Percentiles rank a stretch among this genome's conserved stretches.
Conservation (phyloP, 2,113 vertebrate genomes). For the Macroglossus sobrinus region DNA sequence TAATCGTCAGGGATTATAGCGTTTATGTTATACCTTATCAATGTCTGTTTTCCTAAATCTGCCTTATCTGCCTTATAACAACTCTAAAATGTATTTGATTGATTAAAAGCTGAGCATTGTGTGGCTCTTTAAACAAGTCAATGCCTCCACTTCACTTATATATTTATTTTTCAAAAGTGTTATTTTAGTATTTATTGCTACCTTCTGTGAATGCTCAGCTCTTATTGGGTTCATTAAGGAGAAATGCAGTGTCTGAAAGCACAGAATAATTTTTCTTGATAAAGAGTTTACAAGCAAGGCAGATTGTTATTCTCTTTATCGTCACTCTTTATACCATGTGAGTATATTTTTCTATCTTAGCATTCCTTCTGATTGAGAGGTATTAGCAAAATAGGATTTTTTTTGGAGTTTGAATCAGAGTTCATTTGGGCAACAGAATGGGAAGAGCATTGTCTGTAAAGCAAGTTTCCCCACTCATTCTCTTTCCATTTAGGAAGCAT, state of each 20-base stretch:
- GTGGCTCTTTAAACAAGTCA: slow-evolving; percentile 53
- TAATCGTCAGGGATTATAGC: neutral
- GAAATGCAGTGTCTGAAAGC: slow-evolving; percentile 55
- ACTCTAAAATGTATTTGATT: slow-evolving; percentile 39
- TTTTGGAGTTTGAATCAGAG: slow-evolving; percentile 42
- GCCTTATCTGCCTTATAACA: neutral
- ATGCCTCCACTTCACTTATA: slow-evolving; percentile 35
- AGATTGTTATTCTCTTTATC: slow-evolving; percentile 45
- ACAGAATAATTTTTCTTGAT: slow-evolving; percentile 56
- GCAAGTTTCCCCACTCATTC: neutral
- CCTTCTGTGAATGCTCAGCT: slow-evolving; percentile 64
- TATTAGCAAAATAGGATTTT: slow-evolving; percentile 1
- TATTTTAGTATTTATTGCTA: slow-evolving; percentile 77
- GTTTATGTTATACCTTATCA: slow-evolving; percentile 14
- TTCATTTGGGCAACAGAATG: slow-evolving; percentile 36
- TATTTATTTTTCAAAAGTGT: slow-evolving; percentile 76
- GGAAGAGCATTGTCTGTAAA: neutral
- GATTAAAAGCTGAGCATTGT: slow-evolving; percentile 45
- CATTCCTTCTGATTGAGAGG: slow-evolving; percentile 41
- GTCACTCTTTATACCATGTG: slow-evolving; percentile 35
- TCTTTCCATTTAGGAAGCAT: neutral
- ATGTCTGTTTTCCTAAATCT: slow-evolving; percentile 42
- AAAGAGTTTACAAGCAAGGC: slow-evolving; percentile 66
- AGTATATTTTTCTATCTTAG: slow-evolving; percentile 31
- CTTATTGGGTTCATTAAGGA: slow-evolving; percentile 50